These are phyloP conservation scores for Equus przewalskii DNA, from an alignment of 2,113 vertebrate genomes.

Conservation along the genomic window DNA sequence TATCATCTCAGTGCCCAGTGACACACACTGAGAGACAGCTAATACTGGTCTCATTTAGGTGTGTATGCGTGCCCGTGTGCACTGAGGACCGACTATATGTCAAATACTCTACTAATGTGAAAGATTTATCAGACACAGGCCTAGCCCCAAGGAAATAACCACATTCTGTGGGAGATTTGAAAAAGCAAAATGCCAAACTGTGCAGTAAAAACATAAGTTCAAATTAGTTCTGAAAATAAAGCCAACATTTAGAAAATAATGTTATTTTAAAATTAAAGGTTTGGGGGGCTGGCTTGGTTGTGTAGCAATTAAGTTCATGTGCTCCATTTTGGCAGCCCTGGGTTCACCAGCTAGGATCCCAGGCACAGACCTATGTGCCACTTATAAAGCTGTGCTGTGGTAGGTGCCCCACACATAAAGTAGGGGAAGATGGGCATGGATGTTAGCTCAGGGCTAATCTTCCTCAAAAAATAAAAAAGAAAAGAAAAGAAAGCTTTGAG, in stretches of 20 bases:
- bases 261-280: neutral
- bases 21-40: neutral
- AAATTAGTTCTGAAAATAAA: slow-evolving; percentile 24
- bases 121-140: neutral
- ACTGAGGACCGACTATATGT: neutral
- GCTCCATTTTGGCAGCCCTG: no score
- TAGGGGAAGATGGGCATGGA: no score
- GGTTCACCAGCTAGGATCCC: no score
- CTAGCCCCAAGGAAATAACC: neutral
- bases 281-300: no score
- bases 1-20: neutral
- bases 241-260: neutral
- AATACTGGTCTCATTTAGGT: neutral
- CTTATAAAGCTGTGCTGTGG: no score
- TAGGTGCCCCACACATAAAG: no score
- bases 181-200: neutral
- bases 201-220: neutral
- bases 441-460: no score
- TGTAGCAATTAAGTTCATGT: no score
- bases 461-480: no score
- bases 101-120: neutral
- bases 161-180: neutral
- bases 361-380: no score
- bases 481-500: neutral
- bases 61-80: neutral